Evolutionary conservation across 1,140 invertebrate genomes (phyloP), one percentile per base, ranked within the genome.

Genomic region (Euglossa dilemma): DNA sequence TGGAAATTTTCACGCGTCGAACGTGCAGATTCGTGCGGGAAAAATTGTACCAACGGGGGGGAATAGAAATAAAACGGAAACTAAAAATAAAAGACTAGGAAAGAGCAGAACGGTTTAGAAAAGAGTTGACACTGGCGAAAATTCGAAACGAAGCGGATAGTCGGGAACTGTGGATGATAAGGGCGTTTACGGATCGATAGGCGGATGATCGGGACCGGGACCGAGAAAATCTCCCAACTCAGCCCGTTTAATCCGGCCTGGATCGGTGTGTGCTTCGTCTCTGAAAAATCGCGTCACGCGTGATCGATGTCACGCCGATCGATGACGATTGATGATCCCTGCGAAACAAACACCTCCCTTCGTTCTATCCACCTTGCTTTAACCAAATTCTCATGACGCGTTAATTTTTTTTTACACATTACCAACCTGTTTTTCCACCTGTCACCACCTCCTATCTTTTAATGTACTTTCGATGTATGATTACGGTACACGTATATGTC

Each of bases 261-360:
- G 86, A 79, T 83, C 45, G 84, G 52, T 50, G 61, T 20, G n/a
- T 47, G 52, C 16, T n/a, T 52, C 54, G 59, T 25, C 47, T 72
- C 73, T 43, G 36, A 75, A 87, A 87, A 87, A 87, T 84, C 85
- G 52, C n/a, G 43, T 72, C 50, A 9, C 36, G 59, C 54, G 77
- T 84, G 74, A 84, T 84, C 59, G 71, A 86, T 66, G 76, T 83
- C 86, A 28, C 56, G 50, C 72, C 71, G 66, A 64, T 52, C 61
- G 59, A 87, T 87, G 66, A 87, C 81, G 85, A 87, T 86, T 86
- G 84, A 87, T 87, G 70, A 87, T 54, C 16, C 54, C 36, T 61
- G 43, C 2, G 23, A 69, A 80, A 87, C 80, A 87, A 87, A 86
- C 64, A 47, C 23, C 9, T 28, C 36, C 9, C 50, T 28, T 64